Conservation (phyloP, 1,140 invertebrate genomes). For the Aradophagus sp. region DNA sequence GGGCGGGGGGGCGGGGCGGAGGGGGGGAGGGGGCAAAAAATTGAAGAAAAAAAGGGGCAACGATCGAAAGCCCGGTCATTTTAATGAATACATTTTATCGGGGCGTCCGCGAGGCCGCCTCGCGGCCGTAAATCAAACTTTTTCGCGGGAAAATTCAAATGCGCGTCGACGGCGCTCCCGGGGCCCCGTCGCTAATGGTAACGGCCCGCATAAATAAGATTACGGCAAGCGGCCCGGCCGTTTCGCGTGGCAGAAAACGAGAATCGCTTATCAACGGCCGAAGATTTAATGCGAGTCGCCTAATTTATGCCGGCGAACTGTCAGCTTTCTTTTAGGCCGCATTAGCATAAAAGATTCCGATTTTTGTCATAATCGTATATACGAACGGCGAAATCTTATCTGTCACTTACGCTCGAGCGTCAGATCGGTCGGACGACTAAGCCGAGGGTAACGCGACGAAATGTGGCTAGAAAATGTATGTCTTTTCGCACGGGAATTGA, state of each 20-base stretch:
- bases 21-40: no score
- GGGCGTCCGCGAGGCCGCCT: conserved; percentile 2
- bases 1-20: no score
- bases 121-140: conserved; percentile 29
- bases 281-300: conserved; percentile 37
- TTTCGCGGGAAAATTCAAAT: conserved; percentile 38
- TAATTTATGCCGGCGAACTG: conserved; percentile 51
- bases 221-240: conserved; percentile 17
- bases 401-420: conserved; percentile 43
- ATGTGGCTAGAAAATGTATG: no score
- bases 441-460: no score
- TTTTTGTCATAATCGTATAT: conserved; percentile 46
- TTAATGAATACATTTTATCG: conserved; percentile 47
- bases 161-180: no score
- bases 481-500: no score
- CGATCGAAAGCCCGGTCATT: conserved; percentile 31
- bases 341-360: conserved; percentile 47
- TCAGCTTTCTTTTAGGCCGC: conserved; percentile 36
- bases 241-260: conserved; percentile 3
- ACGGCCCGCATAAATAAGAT: conserved; percentile 38
- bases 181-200: conserved; percentile 16
- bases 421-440: no score
- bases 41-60: conserved; percentile 15
- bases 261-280: conserved; percentile 28
- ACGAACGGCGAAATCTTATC: conserved; percentile 36